Evolutionary conservation across 2,797 vertebrate species (phyloP).

Genomic region (Harpagifer antarcticus): DNA sequence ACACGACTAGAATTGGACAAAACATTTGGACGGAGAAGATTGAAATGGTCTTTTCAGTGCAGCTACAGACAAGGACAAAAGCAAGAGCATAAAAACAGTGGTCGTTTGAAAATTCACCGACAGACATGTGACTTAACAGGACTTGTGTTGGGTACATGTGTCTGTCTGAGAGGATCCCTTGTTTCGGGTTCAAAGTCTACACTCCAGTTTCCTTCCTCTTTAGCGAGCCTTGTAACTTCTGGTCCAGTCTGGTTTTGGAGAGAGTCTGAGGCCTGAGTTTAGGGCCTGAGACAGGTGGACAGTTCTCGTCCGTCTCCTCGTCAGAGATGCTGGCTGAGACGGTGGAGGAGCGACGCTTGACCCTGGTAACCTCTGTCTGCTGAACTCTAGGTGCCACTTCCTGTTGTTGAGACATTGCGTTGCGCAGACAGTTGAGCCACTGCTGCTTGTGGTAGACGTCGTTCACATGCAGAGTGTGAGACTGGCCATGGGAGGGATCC

Average conservation of each 20-base stretch:
- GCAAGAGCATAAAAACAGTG: slow-evolving; percentile 41
- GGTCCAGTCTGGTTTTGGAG: slow-evolving; percentile 85
- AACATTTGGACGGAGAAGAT: slow-evolving; percentile 68
- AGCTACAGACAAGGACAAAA: slow-evolving; percentile 37
- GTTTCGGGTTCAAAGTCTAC: slow-evolving; percentile 58
- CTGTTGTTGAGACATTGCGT: slow-evolving; percentile 86
- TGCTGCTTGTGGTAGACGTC: slow-evolving; percentile 98
- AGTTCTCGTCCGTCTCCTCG: slow-evolving; percentile 85
- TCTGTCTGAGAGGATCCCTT: slow-evolving; percentile 25
- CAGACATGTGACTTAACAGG: slow-evolving; percentile 17
- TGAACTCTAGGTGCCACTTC: slow-evolving; percentile 53
- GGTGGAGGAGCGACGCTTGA: slow-evolving; percentile 68
- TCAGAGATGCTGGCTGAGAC: slow-evolving; percentile 60
- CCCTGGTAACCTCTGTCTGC: slow-evolving; percentile 66
- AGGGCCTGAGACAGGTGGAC: slow-evolving; percentile 56
- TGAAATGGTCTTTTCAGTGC: slow-evolving; percentile 52
- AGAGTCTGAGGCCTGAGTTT: slow-evolving; percentile 72
- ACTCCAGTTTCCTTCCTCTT: slow-evolving; percentile 93
- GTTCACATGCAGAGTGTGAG: slow-evolving; percentile 94
- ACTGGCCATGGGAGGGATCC: slow-evolving; percentile 88
- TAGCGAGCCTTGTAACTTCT: slow-evolving; percentile 80
- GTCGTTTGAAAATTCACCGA: slow-evolving; percentile 20
- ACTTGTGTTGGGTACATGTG: not conserved
- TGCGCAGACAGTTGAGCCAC: slow-evolving; percentile 93
- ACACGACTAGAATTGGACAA: slow-evolving; percentile 42